A percentile compares a stretch with the other conserved stretches of the same genome.
Conservation (phyloP, 2,888 invertebrate genomes). For the Escarpia spicata region DNA sequence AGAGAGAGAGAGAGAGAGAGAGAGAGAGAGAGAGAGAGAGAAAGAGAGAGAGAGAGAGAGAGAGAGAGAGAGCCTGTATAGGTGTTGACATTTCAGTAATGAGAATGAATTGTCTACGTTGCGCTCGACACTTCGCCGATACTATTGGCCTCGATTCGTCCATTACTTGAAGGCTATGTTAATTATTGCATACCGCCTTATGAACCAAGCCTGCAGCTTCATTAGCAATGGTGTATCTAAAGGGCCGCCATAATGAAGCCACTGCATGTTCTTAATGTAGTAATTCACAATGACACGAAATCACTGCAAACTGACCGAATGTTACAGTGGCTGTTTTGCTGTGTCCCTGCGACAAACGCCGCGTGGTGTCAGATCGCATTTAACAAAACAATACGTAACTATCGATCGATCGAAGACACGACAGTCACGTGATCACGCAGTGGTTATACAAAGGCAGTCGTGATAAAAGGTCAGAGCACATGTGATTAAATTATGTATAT, state of each 20-base stretch:
- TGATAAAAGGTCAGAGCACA: neutral
- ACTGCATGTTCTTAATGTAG: neutral
- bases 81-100: constrained; percentile 16
- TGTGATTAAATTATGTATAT: neutral
- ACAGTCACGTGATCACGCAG: neutral
- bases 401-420: constrained; percentile 1
- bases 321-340: neutral
- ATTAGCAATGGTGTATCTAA: neutral
- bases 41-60: no score
- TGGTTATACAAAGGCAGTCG: neutral
- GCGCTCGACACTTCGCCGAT: neutral
- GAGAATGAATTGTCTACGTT: neutral
- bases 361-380: neutral
- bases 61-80: neutral
- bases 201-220: neutral
- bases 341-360: neutral
- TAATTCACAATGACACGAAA: neutral
- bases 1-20: no score
- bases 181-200: neutral
- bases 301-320: neutral
- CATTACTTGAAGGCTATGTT: neutral
- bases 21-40: no score
- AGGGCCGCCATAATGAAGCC: neutral
- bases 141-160: neutral
- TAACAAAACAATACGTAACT: neutral